Conservation (phyloP, 2,797 vertebrate genomes). For the Allobates femoralis region DNA sequence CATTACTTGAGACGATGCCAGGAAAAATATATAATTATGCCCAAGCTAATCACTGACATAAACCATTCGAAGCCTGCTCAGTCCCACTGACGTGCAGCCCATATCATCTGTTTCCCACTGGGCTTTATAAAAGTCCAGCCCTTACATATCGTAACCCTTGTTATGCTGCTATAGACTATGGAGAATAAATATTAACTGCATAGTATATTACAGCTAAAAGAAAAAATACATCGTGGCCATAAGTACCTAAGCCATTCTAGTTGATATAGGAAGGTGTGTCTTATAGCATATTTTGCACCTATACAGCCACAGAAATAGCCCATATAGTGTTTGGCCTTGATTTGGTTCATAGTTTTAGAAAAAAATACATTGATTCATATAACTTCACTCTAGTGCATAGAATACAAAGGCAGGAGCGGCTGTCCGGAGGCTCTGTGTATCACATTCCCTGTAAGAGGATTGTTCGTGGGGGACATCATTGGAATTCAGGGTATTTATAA, state of each 20-base stretch:
- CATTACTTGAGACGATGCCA: slow-evolving; percentile 48
- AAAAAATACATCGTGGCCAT: not conserved
- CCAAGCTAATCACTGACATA: slow-evolving; percentile 61
- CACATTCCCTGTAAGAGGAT: not conserved
- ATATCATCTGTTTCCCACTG: slow-evolving; percentile 50
- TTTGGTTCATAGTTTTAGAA: too few relatives aligned
- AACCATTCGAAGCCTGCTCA: slow-evolving; percentile 52
- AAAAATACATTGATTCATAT: not conserved
- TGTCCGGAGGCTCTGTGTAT: not conserved
- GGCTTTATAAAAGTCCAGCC: slow-evolving; percentile 46
- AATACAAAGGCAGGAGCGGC: not conserved
- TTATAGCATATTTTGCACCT: too few relatives aligned
- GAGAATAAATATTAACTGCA: not conserved
- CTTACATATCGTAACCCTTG: slow-evolving; percentile 30
- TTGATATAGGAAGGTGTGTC: not conserved
- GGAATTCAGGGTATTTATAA: not conserved
- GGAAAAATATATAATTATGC: slow-evolving; percentile 61
- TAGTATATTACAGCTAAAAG: not conserved
- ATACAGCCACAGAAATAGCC: not conserved
- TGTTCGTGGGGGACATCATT: not conserved
- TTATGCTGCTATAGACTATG: not conserved
- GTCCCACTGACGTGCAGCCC: slow-evolving; percentile 49
- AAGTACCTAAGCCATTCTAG: too few relatives aligned
- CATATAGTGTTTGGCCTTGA: too few relatives aligned
- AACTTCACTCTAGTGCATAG: not conserved